Evolutionary conservation across 2,797 vertebrate species (phyloP).

Genomic region (Sebastes trivittatus): DNA sequence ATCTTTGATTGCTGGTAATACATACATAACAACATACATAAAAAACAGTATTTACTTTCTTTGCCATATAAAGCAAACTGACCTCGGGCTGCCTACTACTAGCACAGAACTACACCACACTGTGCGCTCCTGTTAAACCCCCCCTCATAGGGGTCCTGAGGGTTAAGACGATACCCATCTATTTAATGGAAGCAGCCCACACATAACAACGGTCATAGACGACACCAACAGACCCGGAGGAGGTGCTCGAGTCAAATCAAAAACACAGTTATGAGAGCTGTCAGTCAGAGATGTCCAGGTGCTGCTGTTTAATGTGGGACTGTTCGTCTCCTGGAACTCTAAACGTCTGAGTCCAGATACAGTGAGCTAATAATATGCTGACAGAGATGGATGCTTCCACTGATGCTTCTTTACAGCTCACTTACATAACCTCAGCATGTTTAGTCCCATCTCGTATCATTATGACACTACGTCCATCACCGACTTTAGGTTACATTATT

Average conservation of each 20-base stretch:
- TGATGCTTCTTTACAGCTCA: neutral
- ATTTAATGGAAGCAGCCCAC: conserved; percentile 58
- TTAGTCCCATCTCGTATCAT: neutral
- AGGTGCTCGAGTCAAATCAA: conserved; percentile 67
- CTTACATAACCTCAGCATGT: conserved; percentile 1
- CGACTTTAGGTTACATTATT: too few species aligned
- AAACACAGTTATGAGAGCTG: conserved; percentile 45
- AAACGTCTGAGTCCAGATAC: conserved; percentile 12
- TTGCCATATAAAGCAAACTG: conserved; percentile 1
- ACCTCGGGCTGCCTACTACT: conserved; percentile 1
- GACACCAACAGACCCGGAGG: conserved; percentile 68
- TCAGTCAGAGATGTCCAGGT: conserved; percentile 61
- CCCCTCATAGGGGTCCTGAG: conserved; percentile 68
- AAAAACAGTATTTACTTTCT: neutral
- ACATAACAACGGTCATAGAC: conserved; percentile 71
- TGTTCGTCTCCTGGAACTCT: conserved; percentile 23
- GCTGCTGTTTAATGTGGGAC: conserved; percentile 56
- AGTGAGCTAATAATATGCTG: conserved; percentile 24
- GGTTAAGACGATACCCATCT: conserved; percentile 71
- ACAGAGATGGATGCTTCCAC: conserved; percentile 54
- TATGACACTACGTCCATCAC: too few species aligned
- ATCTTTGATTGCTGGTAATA: neutral
- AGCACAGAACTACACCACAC: conserved; percentile 6
- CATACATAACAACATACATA: too few species aligned
- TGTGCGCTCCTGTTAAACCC: conserved; percentile 16